Base-by-base conservation (phyloP, 1,140 invertebrate species). In the Zelostemma sp. region DNA sequence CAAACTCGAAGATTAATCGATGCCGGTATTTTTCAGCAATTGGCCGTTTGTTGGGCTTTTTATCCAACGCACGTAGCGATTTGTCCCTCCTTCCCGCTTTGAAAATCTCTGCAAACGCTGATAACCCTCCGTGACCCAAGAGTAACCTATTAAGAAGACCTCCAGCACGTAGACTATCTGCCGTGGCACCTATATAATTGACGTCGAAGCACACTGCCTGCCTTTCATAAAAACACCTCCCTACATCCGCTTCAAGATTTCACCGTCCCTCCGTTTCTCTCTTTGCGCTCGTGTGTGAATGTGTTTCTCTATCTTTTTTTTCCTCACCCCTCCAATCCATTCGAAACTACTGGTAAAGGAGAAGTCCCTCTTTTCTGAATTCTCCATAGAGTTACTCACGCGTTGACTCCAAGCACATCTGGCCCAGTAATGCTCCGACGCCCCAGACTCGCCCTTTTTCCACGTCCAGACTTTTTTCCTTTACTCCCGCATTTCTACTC, bases 151-250 rank as follows among this genome's bases (percentile, higher is more conserved):
- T 83, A 80, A 80, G 75, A 53, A 81, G 75, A 70, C 69, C 69
- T 76, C 72, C 68, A 68, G 64, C 50, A 57, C 64, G 67, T 64
- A 67, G 58, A 64, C 73, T 82, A 78, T 80, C 80, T 77, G 62
- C 66, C 75, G 71, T 80, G 73, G 66, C 80, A 84, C 82, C 83
- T 84, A 82, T 79, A 82, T 80, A 84, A 82, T 85, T 85, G 80
- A 83, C 81, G 81, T 83, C 81, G 79, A 82, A 79, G 76, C 78
- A 83, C 66, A 82, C 79, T 81, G 79, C 79, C 79, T 71, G 78
- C 74, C 82, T 83, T 84, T 84, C 81, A 84, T 83, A 81, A 84
- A 83, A 83, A 84, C 82, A 84, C 82, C 79, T 83, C 81, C 81
- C 81, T 79, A 81, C 80, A 83, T 83, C 80, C 81, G 74, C 51